These are phyloP conservation scores for Parazoanthus darwini DNA, from an alignment of 92 coral and sea anemone species.

Conservation along the genomic window DNA sequence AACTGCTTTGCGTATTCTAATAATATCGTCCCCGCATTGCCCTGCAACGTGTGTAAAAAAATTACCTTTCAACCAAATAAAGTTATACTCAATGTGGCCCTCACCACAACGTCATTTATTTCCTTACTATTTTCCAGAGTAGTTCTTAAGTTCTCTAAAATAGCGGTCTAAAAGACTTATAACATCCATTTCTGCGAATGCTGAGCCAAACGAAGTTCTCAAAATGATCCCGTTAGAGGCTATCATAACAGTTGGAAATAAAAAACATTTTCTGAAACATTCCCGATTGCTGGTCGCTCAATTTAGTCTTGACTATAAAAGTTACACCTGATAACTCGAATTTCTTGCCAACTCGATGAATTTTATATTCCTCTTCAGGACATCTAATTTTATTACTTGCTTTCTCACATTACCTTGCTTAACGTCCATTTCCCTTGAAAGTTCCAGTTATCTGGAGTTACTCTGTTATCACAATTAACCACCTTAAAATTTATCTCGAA, in stretches of 20 bases:
- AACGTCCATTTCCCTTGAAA: neutral
- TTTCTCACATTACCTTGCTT: no score
- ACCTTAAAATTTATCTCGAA: neutral
- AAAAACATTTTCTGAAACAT: no score
- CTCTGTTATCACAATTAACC: neutral
- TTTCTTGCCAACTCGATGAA: no score
- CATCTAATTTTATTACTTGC: no score
- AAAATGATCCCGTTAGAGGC: neutral
- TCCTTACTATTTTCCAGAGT: neutral
- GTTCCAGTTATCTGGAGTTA: neutral
- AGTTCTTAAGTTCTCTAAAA: neutral
- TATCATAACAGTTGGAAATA: neutral
- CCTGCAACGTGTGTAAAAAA: constrained; percentile 46
- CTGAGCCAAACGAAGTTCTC: neutral
- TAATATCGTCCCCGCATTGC: constrained; percentile 84
- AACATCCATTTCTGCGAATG: neutral
- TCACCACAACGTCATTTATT: no score
- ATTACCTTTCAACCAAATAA: neutral
- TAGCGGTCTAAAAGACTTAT: no score
- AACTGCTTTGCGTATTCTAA: constrained; percentile 68
- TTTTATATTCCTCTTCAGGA: no score
- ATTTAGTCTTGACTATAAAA: no score
- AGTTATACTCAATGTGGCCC: neutral
- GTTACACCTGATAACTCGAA: no score
- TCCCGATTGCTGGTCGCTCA: no score